Conservation (phyloP, 2,888 invertebrate species). For the Venusia cambrica region DNA sequence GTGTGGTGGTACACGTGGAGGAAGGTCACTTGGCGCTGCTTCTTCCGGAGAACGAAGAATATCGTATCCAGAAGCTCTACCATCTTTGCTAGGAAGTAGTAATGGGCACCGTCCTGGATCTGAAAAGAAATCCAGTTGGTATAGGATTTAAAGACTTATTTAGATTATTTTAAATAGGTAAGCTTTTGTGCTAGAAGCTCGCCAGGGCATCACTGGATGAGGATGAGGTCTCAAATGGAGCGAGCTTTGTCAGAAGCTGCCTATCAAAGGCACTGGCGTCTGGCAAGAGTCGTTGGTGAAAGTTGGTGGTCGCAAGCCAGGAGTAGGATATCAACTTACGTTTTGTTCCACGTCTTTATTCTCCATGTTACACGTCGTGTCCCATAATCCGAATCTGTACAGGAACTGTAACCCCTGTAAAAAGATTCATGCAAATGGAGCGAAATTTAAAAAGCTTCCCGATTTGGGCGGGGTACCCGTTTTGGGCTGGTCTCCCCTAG, state of each 20-base stretch:
- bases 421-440: slow-evolving; percentile 6
- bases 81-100: slow-evolving; percentile 86
- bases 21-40: slow-evolving; percentile 87
- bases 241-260: no score
- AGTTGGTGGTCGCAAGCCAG: no score
- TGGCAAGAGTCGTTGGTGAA: no score
- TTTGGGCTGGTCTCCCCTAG: no score
- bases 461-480: no score
- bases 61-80: slow-evolving; percentile 87
- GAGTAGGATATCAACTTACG: slow-evolving; percentile 16
- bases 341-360: slow-evolving; percentile 16
- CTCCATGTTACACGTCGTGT: slow-evolving; percentile 25
- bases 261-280: no score
- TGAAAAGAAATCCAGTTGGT: no score
- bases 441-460: no score
- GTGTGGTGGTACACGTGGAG: slow-evolving; percentile 94
- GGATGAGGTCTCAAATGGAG: no score
- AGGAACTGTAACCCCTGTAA: slow-evolving; percentile 27
- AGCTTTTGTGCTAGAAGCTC: no score
- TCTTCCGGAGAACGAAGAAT: slow-evolving; percentile 92
- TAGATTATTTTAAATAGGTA: background rate
- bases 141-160: slow-evolving; percentile 1
- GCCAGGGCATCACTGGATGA: no score
- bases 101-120: slow-evolving; percentile 62
- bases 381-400: slow-evolving; percentile 27